These are phyloP conservation scores for Heliornis fulica DNA, from an alignment of 2,113 vertebrate genomes.

Conservation along the genomic window DNA sequence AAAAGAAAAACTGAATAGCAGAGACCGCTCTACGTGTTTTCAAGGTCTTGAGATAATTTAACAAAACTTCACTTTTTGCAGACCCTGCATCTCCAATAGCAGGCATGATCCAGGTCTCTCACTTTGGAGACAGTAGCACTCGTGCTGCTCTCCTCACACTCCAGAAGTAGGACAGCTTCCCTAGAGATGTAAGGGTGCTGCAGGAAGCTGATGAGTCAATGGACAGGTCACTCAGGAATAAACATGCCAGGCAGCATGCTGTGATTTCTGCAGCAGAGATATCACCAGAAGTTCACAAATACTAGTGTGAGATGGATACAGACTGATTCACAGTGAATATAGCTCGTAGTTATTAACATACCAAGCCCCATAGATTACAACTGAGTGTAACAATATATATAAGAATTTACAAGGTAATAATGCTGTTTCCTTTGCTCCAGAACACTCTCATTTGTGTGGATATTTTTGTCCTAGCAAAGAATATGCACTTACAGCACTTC, in stretches of 20 bases:
- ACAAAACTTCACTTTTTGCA: conserved; percentile 19
- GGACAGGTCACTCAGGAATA: neutral
- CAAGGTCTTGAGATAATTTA: conserved; percentile 21
- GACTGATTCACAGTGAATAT: neutral
- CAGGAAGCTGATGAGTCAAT: neutral
- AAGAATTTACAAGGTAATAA: neutral
- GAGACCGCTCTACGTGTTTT: neutral
- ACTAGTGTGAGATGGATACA: neutral
- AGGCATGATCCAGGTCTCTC: neutral
- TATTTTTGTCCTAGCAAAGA: neutral
- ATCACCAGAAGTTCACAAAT: neutral
- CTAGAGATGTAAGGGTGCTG: neutral
- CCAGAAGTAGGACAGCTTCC: neutral
- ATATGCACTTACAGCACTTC: neutral
- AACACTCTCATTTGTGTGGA: neutral
- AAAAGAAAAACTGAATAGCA: neutral
- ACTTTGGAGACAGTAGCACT: neutral
- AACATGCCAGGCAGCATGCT: neutral
- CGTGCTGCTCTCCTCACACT: neutral
- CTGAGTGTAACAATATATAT: neutral
- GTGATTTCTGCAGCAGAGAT: neutral
- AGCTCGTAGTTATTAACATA: neutral
- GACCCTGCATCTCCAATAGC: neutral
- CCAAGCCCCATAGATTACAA: neutral
- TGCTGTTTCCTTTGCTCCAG: neutral